These are phyloP conservation scores for Chaunax sp. DNA, from an alignment of 2,797 vertebrate genomes.

Conservation along the genomic window DNA sequence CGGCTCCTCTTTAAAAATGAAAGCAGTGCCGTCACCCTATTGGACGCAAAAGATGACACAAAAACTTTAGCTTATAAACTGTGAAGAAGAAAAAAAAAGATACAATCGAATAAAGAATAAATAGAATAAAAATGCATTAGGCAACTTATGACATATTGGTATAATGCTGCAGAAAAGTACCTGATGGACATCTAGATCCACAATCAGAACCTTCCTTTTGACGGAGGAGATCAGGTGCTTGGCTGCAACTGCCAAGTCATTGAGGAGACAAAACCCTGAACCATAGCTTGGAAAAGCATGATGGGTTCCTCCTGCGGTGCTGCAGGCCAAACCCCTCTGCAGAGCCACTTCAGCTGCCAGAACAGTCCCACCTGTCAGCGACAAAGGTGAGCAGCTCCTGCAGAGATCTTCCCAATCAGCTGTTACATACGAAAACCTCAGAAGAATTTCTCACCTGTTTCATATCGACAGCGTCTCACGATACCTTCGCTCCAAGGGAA, in stretches of 20 bases:
- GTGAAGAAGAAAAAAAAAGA: too few species aligned
- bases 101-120: too few species aligned
- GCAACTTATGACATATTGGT: not conserved
- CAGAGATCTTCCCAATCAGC: not conserved
- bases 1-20: constrained; percentile 77
- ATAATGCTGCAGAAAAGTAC: constrained; percentile 33
- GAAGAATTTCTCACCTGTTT: constrained; percentile 60
- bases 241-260: constrained; percentile 73
- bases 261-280: constrained; percentile 78
- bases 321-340: constrained; percentile 75
- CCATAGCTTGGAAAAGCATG: constrained; percentile 74
- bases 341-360: constrained; percentile 71
- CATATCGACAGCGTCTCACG: constrained; percentile 73
- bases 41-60: constrained; percentile 1
- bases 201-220: constrained; percentile 70
- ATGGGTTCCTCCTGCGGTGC: constrained; percentile 77
- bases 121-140: not conserved
- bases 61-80: not conserved
- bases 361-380: constrained; percentile 68
- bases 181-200: constrained; percentile 82
- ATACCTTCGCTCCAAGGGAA: constrained; percentile 77
- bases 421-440: not conserved
- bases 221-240: constrained; percentile 45
- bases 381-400: not conserved
- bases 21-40: constrained; percentile 79